Evolutionary conservation across 2,797 vertebrate species (phyloP), one percentile per base, ranked within the genome.

Genomic region (Spondyliosoma cantharus): DNA sequence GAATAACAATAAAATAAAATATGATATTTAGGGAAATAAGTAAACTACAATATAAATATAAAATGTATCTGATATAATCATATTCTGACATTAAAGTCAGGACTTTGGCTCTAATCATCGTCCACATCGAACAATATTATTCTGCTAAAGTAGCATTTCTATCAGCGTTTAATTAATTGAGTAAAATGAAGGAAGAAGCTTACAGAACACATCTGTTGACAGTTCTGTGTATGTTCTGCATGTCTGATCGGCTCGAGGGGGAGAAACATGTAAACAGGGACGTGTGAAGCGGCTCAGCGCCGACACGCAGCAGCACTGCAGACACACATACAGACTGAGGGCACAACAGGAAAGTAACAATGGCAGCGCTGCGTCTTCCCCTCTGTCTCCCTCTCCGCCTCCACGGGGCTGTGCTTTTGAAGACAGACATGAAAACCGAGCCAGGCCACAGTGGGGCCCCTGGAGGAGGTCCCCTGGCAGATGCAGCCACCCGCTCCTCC

Each of bases 381-480:
- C 37, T 37, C 37, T 37, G 32, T 43, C 62, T 27, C 27, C 32
- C 32, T 22, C 45, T 16, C 54, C 75, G 78, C 12, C 70, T 74
- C 81, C 56, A 75, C 17, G 19, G 75, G 74, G 74, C 61, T 76
- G 71, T 54, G 85, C 82, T 90, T 93, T 94, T 93, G 92, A 93
- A 93, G 91, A 75, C 68, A 89, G 88, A 91, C 89, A 90, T 91
- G 82, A 93, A 92, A 93, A 90, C 90, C 24, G 43, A 89, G 88
- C 76, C 64, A 32, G 76, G 86, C 80, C 88, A 82, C 85, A 71
- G 75, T 7, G 88, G 78, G 85, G 74, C 85, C 91, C 86, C 89
- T 43, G 74, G 70, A 91, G 91, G 82, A 89, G 94, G 92, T 96
- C 95, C 94, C 93, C 86, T 1, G 85, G 95, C 96, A 96, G 95